Evolutionary conservation across 2,113 vertebrate genomes (phyloP).

Genomic region (Epinephelus fuscoguttatus): DNA sequence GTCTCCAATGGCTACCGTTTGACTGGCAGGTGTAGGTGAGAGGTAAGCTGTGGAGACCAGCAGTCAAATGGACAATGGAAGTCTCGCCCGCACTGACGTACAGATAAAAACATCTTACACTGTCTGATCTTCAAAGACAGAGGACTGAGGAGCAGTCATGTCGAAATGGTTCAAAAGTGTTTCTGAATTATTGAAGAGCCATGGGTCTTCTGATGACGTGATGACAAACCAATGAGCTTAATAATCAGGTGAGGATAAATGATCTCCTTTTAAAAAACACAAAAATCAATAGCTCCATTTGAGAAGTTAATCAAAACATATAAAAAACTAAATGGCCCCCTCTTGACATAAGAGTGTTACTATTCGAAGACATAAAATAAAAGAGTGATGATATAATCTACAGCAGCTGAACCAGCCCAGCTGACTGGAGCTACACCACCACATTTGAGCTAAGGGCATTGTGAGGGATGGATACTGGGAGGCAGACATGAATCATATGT

Average conservation of each 20-base stretch:
- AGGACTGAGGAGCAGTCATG: conserved; percentile 69
- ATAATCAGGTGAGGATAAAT: conserved; percentile 32
- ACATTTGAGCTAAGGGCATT: conserved; percentile 54
- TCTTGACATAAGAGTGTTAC: neutral
- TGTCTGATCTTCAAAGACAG: conserved; percentile 78
- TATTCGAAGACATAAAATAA: conserved; percentile 31
- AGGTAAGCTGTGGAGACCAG: conserved; percentile 75
- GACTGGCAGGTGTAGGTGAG: conserved; percentile 74
- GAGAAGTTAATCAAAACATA: neutral
- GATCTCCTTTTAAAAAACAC: neutral
- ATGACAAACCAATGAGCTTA: conserved; percentile 51
- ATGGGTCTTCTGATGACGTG: conserved; percentile 51
- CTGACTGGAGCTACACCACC: conserved; percentile 44
- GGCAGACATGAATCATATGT: conserved; percentile 84
- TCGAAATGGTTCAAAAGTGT: conserved; percentile 67
- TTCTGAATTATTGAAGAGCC: conserved; percentile 70
- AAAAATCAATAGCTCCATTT: neutral
- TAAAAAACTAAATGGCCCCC: neutral
- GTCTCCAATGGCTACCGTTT: conserved; percentile 61
- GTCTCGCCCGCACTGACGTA: conserved; percentile 54
- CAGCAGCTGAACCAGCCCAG: conserved; percentile 46
- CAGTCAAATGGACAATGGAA: conserved; percentile 75
- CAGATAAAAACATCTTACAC: conserved; percentile 72
- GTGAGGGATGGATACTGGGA: conserved; percentile 69
- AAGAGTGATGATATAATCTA: conserved; percentile 52